Conservation (phyloP, 2,113 vertebrate species). For the Prunella fulvescens region DNA sequence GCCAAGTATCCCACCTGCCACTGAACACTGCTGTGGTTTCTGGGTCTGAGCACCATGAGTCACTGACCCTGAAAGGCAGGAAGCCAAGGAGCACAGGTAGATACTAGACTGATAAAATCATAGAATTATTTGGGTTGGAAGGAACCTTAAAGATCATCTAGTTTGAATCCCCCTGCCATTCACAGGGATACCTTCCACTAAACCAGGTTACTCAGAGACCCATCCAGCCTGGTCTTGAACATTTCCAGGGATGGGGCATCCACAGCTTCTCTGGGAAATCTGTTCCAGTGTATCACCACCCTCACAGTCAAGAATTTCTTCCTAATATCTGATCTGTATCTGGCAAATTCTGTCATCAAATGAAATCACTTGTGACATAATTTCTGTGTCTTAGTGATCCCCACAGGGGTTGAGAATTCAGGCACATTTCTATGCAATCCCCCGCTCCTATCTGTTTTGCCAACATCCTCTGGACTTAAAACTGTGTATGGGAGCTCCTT, state of each 20-base stretch:
- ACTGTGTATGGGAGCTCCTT: accelerated
- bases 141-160: not conserved
- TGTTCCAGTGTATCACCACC: not conserved
- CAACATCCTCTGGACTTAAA: not conserved
- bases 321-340: not conserved
- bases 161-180: not conserved
- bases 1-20: not conserved
- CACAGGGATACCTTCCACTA: not conserved
- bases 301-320: not conserved
- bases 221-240: not conserved
- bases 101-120: not conserved
- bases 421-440: not conserved
- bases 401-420: not conserved
- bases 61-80: not conserved
- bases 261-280: not conserved
- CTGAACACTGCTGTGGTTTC: not conserved
- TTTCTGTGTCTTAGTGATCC: not conserved
- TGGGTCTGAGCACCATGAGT: not conserved
- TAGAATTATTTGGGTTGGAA: not conserved
- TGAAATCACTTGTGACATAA: not conserved
- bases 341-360: not conserved
- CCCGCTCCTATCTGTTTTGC: not conserved
- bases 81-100: not conserved
- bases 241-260: not conserved
- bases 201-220: not conserved